Conservation (phyloP, 2,888 invertebrate species). For the Exephanes ischioxanthus region DNA sequence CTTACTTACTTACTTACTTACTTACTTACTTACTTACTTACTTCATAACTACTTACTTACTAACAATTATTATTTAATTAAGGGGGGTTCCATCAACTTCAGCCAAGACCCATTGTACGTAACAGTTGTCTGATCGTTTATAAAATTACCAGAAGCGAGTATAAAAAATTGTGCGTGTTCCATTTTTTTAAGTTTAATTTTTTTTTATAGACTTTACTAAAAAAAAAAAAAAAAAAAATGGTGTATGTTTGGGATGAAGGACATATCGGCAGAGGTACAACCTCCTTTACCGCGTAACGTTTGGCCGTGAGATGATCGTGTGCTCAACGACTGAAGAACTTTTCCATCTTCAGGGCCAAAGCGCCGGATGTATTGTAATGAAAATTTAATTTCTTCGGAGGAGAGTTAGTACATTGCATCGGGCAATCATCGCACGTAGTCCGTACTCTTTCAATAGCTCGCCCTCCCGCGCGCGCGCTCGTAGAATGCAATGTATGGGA, state of each 20-base stretch:
- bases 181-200: neutral
- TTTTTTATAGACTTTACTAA: neutral
- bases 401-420: slow-evolving; percentile 25
- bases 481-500: slow-evolving; percentile 54
- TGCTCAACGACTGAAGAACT: neutral
- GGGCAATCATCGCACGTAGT: slow-evolving; percentile 59
- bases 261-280: neutral
- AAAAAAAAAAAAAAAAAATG: no score
- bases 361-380: neutral
- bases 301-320: neutral
- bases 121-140: neutral
- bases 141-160: neutral
- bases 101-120: no score
- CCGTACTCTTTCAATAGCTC: slow-evolving; percentile 30
- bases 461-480: slow-evolving; percentile 27
- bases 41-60: no score
- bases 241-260: no score
- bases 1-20: no score
- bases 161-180: neutral
- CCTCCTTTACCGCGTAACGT: neutral
- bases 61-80: no score
- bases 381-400: slow-evolving; percentile 5
- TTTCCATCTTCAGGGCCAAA: neutral
- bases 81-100: no score
- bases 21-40: no score